Base-by-base conservation (phyloP, 2,888 invertebrate species). In the Latrodectus elegans region DNA sequence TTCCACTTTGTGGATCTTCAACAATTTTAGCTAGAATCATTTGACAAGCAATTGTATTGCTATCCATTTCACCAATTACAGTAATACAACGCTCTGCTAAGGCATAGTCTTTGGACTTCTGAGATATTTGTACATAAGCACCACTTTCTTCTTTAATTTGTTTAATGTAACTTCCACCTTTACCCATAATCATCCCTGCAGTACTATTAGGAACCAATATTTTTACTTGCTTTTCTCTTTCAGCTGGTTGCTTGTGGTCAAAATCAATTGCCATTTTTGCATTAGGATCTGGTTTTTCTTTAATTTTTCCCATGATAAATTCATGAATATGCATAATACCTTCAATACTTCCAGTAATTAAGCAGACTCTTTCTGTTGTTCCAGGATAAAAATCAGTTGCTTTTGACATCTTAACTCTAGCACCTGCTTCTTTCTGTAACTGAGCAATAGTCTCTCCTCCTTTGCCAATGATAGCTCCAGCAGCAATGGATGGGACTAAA, bases 331-430 rank as follows among this genome's bases (percentile, higher is more conserved):
- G 95, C 95, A 97, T 95, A 91, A 97, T 97, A 91, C 97, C 96
- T 84, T 97, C 97, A 88, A 97, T 95, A 88, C 95, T 96, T 89
- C 98, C 98, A 67, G 97, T 97, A 92, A 98, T 97, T 90, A 98
- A 94, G 92, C 97, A 98, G 88, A 98, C 97, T 90, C 98, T 95
- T 93, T 98, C 98, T 90, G 96, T 96, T 91, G 98, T 98, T 91
- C 97, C 99, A 93, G 99, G 99, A 94, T 99, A 99, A 93, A 97
- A 98, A 93, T 99, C 99, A 92, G 98, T 98, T 80, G 98, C 97
- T 94, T 99, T 99, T 91, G 99, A 99, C 99, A 99, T 99, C 94
- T 99, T 99, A 91, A 99, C 97, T 91, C 97, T 95, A 91, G 99
- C 98, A 91, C 97, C 97, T 80, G 98, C 96, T 93, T 99, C 99